Evolutionary conservation across 2,113 vertebrate genomes (phyloP), one percentile per base, ranked within the genome.

Genomic region (Calidris pugnax): DNA sequence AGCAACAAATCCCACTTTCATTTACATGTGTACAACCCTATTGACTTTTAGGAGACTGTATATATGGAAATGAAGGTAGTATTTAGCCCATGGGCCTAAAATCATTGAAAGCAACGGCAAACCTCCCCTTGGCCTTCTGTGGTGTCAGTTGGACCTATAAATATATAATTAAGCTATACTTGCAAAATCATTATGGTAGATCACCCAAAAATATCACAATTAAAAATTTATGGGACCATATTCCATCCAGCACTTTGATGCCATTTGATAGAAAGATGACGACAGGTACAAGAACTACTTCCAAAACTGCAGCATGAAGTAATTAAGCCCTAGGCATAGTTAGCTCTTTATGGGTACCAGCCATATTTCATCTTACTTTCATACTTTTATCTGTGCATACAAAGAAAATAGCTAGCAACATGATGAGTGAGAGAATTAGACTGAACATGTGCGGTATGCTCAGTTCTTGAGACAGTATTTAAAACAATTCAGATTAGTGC

Each of bases 121-220:
- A 93, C 8, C 27, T n/a, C 41, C 37, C n/a, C 28, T 72, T 24
- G 37, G 86, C 24, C 28, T 73, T 85, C 62, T 53, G 45, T 27
- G 43, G 48, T 57, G 59, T 55, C 45, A 72, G 22, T 10, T 85
- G 53, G 35, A 81, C 39, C 60, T 93, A 97, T 95, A 97, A 97
- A 97, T 95, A 97, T 50, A 95, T 96, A 96, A 97, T 96, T 93
- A 97, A 93, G 76, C 64, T 90, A 71, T 71, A 89, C 60, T 95
- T 95, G 87, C 57, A 97, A 81, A 97, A 89, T 93, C 32, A 51
- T 73, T 80, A 73, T 53, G 57, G 87, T 76, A 96, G 76, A 95
- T 91, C 83, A 90, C 48, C 63, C 48, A 90, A 95, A 97, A 97
- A 95, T 45, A 96, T 55, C 78, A 84, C 86, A 94, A 80, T 97